Percentiles rank a stretch among this genome's conserved stretches.
Evolutionary conservation across 2,888 invertebrate genomes (phyloP).

Genomic region (Schizaphis graminum): DNA sequence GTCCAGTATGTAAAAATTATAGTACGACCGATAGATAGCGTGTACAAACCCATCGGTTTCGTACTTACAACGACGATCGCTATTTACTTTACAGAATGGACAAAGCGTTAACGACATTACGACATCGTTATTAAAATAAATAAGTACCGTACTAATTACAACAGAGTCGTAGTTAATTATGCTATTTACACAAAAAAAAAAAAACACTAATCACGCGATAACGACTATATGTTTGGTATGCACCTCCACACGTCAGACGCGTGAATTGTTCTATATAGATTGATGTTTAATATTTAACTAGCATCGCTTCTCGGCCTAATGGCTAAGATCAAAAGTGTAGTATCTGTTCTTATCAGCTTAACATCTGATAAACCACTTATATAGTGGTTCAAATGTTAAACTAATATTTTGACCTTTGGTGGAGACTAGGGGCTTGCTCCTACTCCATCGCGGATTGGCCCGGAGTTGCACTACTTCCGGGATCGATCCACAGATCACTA

Average conservation of each 20-base stretch:
- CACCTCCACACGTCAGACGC: neutral
- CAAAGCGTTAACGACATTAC: neutral
- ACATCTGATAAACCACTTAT: neutral
- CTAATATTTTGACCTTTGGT: neutral
- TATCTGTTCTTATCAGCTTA: conserved; percentile 9
- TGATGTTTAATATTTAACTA: too few relatives aligned
- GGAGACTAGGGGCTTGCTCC: neutral
- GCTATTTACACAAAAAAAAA: neutral
- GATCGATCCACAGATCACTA: too few relatives aligned
- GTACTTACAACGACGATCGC: neutral
- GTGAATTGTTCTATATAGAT: neutral
- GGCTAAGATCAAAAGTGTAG: neutral
- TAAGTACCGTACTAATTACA: neutral
- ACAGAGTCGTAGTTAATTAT: neutral
- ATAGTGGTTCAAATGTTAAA: neutral
- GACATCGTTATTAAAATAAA: neutral
- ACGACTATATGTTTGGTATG: neutral
- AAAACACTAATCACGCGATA: neutral
- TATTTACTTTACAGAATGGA: neutral
- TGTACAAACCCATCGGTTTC: neutral
- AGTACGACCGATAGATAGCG: neutral
- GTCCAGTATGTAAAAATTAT: neutral
- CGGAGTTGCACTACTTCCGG: too few relatives aligned
- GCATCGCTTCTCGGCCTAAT: conserved; percentile 1
- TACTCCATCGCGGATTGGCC: neutral